Evolutionary conservation across 2,113 vertebrate species (phyloP).

Genomic region (Alectura lathami): DNA sequence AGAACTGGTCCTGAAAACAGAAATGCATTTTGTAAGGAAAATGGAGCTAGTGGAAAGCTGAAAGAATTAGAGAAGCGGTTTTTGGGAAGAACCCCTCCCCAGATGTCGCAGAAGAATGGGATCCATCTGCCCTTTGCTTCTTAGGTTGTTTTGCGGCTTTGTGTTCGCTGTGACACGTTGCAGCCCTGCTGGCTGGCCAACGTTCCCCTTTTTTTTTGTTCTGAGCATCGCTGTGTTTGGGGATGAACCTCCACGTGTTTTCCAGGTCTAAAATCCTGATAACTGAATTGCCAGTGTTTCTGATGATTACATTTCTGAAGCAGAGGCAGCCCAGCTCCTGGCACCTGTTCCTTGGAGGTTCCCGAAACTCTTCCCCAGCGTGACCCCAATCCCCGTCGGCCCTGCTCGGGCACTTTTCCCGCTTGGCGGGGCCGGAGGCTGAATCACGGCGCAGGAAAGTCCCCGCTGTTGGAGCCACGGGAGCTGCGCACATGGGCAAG

Average conservation of each 20-base stretch:
- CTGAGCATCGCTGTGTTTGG: not conserved
- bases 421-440: not conserved
- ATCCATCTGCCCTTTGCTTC: not conserved
- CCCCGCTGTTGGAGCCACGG: not conserved
- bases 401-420: not conserved
- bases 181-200: not conserved
- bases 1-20: not conserved
- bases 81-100: not conserved
- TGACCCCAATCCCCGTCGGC: fast-evolving
- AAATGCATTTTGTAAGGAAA: not conserved
- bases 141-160: not conserved
- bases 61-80: not conserved
- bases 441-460: not conserved
- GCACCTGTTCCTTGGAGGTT: not conserved
- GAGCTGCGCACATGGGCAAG: not conserved
- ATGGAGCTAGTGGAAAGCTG: not conserved
- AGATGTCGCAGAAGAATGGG: not conserved
- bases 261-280: not conserved
- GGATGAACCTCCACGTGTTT: not conserved
- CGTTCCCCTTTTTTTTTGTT: not conserved
- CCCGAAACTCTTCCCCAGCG: not conserved
- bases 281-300: fast-evolving
- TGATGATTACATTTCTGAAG: not conserved
- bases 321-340: not conserved
- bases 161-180: fast-evolving